phyloP scores from a whole-genome alignment of 2,113 vertebrate genomes.

The Vulpes lagopus region DNA sequence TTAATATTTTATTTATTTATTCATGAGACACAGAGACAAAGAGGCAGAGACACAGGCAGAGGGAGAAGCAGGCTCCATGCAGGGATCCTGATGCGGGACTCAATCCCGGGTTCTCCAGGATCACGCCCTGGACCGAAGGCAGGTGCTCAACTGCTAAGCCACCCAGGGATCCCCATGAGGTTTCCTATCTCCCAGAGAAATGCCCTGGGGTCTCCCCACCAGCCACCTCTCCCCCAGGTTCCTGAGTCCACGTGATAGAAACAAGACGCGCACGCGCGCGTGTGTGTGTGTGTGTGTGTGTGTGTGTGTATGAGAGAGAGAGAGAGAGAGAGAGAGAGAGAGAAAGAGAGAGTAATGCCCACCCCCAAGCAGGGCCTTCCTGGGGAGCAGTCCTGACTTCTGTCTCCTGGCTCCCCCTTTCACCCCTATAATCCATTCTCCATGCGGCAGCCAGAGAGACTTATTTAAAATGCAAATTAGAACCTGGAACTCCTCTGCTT shows the following conservation, averaged over 20 bases:
- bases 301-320: neutral
- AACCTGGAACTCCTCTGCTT: neutral
- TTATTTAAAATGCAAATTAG: slow-evolving; percentile 78
- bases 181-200: neutral
- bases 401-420: neutral
- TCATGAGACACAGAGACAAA: no score
- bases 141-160: no score
- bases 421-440: slow-evolving; percentile 61
- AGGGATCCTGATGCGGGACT: no score
- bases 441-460: neutral
- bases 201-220: neutral
- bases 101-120: no score
- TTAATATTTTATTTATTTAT: no score
- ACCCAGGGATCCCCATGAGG: neutral
- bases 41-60: no score
- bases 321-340: no score
- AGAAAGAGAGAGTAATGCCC: neutral
- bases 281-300: no score
- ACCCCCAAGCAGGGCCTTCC: neutral
- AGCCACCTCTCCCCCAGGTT: neutral
- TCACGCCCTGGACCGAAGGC: no score
- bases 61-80: no score
- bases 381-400: neutral
- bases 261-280: no score
- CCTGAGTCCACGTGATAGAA: neutral